Conservation (phyloP, 2,113 vertebrate genomes). For the Aldabrachelys gigantea region DNA sequence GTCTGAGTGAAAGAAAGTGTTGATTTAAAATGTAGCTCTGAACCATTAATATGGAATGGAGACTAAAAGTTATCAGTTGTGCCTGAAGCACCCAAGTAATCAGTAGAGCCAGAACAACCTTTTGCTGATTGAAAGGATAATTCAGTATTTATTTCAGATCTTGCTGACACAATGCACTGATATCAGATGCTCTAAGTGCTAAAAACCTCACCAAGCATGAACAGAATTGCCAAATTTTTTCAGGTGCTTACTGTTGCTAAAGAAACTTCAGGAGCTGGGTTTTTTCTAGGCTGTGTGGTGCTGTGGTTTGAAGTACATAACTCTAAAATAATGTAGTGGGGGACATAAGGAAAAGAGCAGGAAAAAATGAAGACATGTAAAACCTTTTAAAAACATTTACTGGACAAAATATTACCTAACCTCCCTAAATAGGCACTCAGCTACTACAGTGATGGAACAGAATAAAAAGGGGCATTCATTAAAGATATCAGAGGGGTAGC, state of each 20-base stretch:
- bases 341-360: background rate
- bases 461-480: background rate
- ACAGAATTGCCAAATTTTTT: slow-evolving; percentile 1
- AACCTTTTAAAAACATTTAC: background rate
- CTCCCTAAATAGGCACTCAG: background rate
- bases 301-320: background rate
- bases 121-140: background rate
- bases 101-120: background rate
- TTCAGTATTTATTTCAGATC: background rate
- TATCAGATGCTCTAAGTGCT: background rate
- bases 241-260: slow-evolving; percentile 4
- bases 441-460: background rate
- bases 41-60: background rate
- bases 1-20: background rate
- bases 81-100: background rate
- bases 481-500: background rate
- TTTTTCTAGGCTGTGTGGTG: background rate
- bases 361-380: background rate
- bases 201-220: background rate
- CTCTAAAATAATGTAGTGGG: background rate
- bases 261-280: slow-evolving; percentile 6
- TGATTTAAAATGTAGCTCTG: background rate
- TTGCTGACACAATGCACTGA: background rate
- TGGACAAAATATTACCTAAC: background rate
- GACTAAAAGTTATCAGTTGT: background rate